These are phyloP conservation scores for Limnodromus scolopaceus DNA, from an alignment of 2,797 vertebrate genomes.

Conservation along the genomic window DNA sequence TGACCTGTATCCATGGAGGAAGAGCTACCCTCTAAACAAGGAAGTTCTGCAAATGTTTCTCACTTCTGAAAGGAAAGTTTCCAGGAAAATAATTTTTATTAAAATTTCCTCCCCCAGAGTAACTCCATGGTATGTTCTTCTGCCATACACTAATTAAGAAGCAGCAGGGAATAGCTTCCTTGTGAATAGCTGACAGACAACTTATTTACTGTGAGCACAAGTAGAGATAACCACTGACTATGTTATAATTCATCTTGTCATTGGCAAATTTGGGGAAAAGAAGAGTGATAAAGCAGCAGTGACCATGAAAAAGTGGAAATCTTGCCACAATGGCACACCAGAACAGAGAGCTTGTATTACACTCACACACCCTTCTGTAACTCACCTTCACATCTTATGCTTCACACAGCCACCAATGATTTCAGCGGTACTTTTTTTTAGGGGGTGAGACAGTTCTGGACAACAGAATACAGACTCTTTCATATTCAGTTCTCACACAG, in stretches of 20 bases:
- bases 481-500: background rate
- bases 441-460: background rate
- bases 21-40: background rate
- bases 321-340: background rate
- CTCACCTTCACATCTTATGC: background rate
- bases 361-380: background rate
- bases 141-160: conserved; percentile 31
- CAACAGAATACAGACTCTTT: background rate
- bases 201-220: background rate
- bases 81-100: conserved; percentile 25
- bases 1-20: background rate
- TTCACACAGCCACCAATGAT: rapidly evolving
- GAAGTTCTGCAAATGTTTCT: background rate
- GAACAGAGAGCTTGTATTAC: background rate
- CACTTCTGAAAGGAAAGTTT: background rate
- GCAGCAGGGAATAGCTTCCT: conserved; percentile 15
- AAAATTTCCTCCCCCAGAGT: background rate
- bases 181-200: conserved; percentile 9
- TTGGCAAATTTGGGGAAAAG: background rate
- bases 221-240: background rate
- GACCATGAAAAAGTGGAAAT: background rate
- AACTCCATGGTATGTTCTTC: background rate
- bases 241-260: background rate
- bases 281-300: background rate
- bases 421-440: background rate